Conservation (phyloP, 2,113 vertebrate genomes). For the Lagopus leucura region DNA sequence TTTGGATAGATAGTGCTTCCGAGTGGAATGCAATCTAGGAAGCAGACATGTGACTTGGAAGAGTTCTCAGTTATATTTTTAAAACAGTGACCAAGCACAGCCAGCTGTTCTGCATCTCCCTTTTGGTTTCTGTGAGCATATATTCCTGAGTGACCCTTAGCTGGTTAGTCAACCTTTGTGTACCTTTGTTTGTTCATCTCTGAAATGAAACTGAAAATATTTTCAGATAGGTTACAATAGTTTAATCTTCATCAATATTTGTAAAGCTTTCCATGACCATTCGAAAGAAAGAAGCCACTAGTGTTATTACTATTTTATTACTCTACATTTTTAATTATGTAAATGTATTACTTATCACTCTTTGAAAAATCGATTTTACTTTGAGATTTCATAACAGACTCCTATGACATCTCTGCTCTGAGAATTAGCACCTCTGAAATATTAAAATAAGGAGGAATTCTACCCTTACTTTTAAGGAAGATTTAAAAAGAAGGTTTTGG, state of each 20-base stretch:
- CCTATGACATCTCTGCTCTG: neutral
- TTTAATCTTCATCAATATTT: slow-evolving; percentile 27
- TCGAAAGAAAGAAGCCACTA: slow-evolving; percentile 8
- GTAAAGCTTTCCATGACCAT: neutral
- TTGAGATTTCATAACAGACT: slow-evolving; percentile 22
- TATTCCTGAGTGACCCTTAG: neutral
- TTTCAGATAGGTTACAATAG: neutral
- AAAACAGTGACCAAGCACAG: neutral
- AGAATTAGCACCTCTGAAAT: neutral
- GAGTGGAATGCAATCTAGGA: neutral
- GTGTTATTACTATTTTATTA: slow-evolving; percentile 23
- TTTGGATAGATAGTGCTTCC: neutral
- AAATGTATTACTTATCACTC: slow-evolving; percentile 17
- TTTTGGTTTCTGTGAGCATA: neutral
- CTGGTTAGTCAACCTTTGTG: neutral
- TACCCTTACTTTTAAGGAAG: neutral
- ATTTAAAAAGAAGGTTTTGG: neutral
- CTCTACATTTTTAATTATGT: slow-evolving; percentile 27
- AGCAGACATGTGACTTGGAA: neutral
- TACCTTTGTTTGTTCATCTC: neutral
- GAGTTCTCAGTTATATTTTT: neutral
- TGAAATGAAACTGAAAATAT: neutral
- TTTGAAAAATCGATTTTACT: slow-evolving; percentile 42
- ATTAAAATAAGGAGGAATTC: neutral
- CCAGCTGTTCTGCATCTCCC: neutral